Evolutionary conservation across 2,888 invertebrate genomes (phyloP).

Genomic region (Coelogynopora nodosa): DNA sequence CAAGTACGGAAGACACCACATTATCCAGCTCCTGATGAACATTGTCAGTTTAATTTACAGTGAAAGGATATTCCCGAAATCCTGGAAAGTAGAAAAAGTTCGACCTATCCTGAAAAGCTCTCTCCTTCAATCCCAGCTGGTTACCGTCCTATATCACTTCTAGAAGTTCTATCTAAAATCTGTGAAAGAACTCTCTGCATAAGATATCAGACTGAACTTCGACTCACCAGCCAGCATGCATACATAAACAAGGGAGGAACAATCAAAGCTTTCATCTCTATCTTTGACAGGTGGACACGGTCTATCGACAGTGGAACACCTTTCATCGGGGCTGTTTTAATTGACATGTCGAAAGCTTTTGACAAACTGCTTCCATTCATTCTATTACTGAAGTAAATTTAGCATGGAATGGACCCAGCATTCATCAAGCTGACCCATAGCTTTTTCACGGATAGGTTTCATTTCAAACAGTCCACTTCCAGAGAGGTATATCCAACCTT

Average conservation of each 20-base stretch:
- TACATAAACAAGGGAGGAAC: background rate
- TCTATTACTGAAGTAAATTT: background rate
- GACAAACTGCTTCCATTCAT: background rate
- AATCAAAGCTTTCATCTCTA: background rate
- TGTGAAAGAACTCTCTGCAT: background rate
- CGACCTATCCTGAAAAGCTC: background rate
- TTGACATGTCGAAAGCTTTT: background rate
- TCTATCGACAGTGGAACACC: constrained; percentile 10
- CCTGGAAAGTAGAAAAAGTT: background rate
- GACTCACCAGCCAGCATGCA: background rate
- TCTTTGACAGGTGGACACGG: background rate
- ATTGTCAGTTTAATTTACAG: background rate
- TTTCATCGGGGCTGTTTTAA: constrained; percentile 1
- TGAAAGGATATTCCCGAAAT: background rate
- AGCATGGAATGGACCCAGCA: constrained; percentile 5
- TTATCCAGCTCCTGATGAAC: background rate
- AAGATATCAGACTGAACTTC: background rate
- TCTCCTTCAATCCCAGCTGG: background rate
- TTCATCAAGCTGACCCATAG: background rate
- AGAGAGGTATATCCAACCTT: background rate
- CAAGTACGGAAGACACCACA: background rate
- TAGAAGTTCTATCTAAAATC: background rate
- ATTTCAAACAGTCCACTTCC: constrained; percentile 20
- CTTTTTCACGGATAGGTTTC: constrained; percentile 6
- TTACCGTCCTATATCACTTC: background rate